These are phyloP conservation scores for Nasonovia ribisnigri DNA, from an alignment of 2,888 invertebrate genomes.

Conservation along the genomic window DNA sequence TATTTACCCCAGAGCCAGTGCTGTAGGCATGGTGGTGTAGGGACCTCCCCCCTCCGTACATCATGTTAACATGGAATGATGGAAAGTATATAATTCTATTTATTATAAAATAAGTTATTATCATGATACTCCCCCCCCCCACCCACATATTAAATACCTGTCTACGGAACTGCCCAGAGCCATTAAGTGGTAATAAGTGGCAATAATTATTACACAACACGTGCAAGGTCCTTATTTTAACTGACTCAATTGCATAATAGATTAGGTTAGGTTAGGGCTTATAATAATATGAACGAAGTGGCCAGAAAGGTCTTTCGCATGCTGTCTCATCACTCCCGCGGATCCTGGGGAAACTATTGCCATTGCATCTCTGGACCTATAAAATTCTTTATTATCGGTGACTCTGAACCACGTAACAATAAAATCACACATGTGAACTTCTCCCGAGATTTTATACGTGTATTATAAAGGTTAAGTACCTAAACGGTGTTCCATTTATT, in stretches of 20 bases:
- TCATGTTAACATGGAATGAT: no score
- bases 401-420: not conserved
- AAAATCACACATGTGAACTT: no score
- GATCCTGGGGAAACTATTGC: not conserved
- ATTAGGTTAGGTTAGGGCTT: not conserved
- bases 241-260: not conserved
- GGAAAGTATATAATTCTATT: no score
- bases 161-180: no score
- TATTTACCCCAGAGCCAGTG: not conserved
- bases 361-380: not conserved
- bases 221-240: not conserved
- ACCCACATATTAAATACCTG: no score
- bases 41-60: no score
- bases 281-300: not conserved
- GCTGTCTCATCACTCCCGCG: not conserved
- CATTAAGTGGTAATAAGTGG: not conserved
- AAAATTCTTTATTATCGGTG: not conserved
- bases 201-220: not conserved
- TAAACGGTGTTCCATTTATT: not conserved
- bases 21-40: no score
- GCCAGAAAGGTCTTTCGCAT: not conserved
- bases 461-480: not conserved
- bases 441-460: not conserved
- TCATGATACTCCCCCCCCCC: no score
- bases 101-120: no score